Evolutionary conservation across 2,888 invertebrate genomes (phyloP).

Genomic region (Epinotia ramella): DNA sequence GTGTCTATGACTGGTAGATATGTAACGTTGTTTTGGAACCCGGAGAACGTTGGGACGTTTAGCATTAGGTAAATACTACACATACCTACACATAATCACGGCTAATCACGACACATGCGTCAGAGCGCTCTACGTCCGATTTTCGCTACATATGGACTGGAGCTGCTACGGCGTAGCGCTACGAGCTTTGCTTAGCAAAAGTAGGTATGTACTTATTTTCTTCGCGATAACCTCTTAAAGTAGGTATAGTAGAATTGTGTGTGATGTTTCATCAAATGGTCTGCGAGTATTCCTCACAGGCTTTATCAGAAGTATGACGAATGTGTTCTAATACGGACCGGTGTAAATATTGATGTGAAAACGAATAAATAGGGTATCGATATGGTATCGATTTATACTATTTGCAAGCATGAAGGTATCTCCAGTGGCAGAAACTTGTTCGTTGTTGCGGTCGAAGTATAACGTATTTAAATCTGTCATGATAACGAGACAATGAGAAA

Average conservation of each 20-base stretch:
- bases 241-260: no score
- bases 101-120: no score
- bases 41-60: background rate
- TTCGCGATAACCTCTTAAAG: no score
- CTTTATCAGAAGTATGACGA: no score
- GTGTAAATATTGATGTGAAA: slow-evolving; percentile 1
- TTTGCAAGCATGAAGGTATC: slow-evolving; percentile 14
- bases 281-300: no score
- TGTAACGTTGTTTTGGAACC: background rate
- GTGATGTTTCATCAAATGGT: background rate
- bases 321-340: background rate
- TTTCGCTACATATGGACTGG: no score
- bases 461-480: slow-evolving; percentile 4
- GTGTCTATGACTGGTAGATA: background rate
- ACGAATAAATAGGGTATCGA: slow-evolving; percentile 20
- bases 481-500: background rate
- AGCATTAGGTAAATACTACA: no score
- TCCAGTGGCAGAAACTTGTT: slow-evolving; percentile 16
- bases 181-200: no score
- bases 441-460: background rate
- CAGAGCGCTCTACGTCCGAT: no score
- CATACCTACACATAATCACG: no score
- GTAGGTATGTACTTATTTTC: background rate
- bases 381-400: slow-evolving; percentile 21
- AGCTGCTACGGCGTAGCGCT: no score